These are phyloP conservation scores for Neosalanx taihuensis DNA, from an alignment of 2,797 vertebrate genomes.

Conservation along the genomic window DNA sequence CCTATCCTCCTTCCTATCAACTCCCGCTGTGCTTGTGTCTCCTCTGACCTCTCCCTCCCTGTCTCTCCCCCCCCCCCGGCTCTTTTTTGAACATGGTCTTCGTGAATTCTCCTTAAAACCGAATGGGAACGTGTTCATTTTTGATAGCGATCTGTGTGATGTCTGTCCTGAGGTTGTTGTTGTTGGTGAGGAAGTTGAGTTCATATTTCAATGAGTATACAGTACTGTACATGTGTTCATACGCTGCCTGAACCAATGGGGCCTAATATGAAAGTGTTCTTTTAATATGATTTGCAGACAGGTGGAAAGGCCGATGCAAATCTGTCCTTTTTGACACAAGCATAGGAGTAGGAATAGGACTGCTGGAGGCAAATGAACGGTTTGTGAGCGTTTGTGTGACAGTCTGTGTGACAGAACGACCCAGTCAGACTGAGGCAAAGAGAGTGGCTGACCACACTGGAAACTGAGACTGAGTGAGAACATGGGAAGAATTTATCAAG, in stretches of 20 bases:
- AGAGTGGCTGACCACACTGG: not conserved
- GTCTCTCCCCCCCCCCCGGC: not conserved
- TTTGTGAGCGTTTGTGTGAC: too few relatives aligned
- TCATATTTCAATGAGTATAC: too few relatives aligned
- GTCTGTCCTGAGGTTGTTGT: too few relatives aligned
- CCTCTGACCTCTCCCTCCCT: not conserved
- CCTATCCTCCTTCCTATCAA: slow-evolving; percentile 13
- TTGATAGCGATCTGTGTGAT: too few relatives aligned
- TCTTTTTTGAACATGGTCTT: not conserved
- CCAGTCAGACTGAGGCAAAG: slow-evolving; percentile 5
- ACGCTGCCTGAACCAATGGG: slow-evolving; percentile 21
- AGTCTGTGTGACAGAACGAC: not conserved
- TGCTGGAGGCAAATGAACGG: slow-evolving; percentile 37
- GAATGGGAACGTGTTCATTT: too few relatives aligned
- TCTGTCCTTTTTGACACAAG: slow-evolving; percentile 4
- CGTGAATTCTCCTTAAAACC: too few relatives aligned
- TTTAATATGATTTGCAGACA: slow-evolving; percentile 24
- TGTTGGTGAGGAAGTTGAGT: too few relatives aligned
- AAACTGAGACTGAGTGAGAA: not conserved
- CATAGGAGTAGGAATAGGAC: not conserved
- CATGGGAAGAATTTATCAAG: slow-evolving; percentile 1
- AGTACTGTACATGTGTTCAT: slow-evolving; percentile 9
- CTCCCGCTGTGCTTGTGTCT: not conserved
- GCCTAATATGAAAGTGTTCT: slow-evolving; percentile 3
- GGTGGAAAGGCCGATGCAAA: slow-evolving; percentile 35